A percentile compares a stretch with the other conserved stretches of the same genome.
Evolutionary conservation across 37 sponge, comb jelly and placozoan genomes (phyloP).

Genomic region (Oopsacas minuta): DNA sequence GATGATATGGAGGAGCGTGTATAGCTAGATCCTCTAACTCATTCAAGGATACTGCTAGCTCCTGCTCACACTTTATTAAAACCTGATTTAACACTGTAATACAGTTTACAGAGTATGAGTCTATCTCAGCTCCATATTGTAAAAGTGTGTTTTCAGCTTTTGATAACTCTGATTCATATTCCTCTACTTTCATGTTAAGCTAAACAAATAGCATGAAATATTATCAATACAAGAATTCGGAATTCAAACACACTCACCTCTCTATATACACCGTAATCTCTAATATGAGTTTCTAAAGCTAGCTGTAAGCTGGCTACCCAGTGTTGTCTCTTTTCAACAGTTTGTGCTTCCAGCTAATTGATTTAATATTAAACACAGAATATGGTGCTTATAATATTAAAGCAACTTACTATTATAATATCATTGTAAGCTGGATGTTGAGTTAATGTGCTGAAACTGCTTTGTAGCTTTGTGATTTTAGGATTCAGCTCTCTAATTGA

Average conservation of each 20-base stretch:
- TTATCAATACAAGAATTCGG: not conserved
- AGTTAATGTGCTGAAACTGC: not conserved
- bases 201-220: not conserved
- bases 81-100: not conserved
- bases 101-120: not conserved
- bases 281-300: not conserved
- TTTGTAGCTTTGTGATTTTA: not conserved
- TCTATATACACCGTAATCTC: not conserved
- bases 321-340: not conserved
- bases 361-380: not conserved
- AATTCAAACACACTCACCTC: not conserved
- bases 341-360: not conserved
- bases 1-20: not conserved
- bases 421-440: not conserved
- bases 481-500: not conserved
- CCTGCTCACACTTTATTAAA: not conserved
- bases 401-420: not conserved
- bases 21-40: not conserved
- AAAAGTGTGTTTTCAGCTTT: not conserved
- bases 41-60: not conserved
- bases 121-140: not conserved
- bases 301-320: not conserved
- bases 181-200: not conserved
- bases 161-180: not conserved
- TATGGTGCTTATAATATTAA: not conserved